phyloP scores from a whole-genome alignment of 2,888 invertebrate species.

The Hylaea fasciaria region DNA sequence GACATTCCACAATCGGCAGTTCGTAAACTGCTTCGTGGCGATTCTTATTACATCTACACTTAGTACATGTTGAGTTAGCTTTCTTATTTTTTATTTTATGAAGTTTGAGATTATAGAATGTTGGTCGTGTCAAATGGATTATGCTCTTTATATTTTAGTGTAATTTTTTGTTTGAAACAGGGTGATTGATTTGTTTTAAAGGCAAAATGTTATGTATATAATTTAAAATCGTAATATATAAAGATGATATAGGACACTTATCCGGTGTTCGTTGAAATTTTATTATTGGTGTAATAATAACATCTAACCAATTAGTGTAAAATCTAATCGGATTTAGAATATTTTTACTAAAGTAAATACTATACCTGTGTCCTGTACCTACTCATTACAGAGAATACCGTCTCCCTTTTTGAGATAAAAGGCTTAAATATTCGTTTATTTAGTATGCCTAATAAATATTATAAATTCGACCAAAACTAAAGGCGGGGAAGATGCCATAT shows the following conservation, averaged over 20 bases:
- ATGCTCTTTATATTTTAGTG: constrained; percentile 7
- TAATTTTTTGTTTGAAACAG: constrained; percentile 29
- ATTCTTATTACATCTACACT: neutral
- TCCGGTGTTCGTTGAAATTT: neutral
- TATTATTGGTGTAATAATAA: neutral
- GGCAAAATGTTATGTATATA: neutral
- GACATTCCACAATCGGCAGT: too few species aligned
- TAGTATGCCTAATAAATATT: neutral
- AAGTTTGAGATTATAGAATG: constrained; percentile 27
- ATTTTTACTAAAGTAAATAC: neutral
- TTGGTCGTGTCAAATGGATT: constrained; percentile 11
- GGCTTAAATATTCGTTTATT: neutral
- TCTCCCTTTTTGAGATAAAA: neutral
- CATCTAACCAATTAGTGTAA: neutral
- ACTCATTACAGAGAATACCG: neutral
- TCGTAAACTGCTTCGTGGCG: too few species aligned
- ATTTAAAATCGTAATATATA: neutral
- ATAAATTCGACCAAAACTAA: neutral
- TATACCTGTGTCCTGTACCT: too few species aligned
- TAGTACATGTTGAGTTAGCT: neutral
- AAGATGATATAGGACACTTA: neutral
- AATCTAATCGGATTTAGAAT: neutral
- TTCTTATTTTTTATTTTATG: constrained; percentile 11
- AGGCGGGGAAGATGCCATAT: neutral
- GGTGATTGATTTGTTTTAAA: constrained; percentile 24